phyloP scores from a whole-genome alignment of 2,113 vertebrate genomes.

The Pionites leucogaster region DNA sequence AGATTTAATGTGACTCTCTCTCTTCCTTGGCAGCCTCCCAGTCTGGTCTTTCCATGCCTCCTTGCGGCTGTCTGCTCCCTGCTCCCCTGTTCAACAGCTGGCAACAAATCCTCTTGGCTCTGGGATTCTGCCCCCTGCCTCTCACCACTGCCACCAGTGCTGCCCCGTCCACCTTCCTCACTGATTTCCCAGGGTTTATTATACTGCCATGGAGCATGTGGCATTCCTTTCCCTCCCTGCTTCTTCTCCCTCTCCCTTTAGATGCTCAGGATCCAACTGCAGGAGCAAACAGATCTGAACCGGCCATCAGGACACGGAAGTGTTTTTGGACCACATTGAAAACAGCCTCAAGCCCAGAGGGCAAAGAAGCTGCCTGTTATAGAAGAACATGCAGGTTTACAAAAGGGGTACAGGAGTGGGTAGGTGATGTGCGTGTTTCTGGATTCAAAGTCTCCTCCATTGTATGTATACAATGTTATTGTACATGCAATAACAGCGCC shows the following conservation, averaged over 20 bases:
- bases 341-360: background rate
- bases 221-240: fast-evolving
- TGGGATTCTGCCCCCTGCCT: slow-evolving; percentile 5
- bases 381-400: background rate
- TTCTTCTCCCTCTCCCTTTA: background rate
- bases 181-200: background rate
- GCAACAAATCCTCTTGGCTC: background rate
- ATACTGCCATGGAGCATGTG: background rate
- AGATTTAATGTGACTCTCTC: slow-evolving; percentile 60
- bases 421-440: background rate
- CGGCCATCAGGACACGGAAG: background rate
- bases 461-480: background rate
- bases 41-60: slow-evolving; percentile 52
- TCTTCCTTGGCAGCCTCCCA: slow-evolving; percentile 62
- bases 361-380: background rate
- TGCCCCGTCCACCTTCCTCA: background rate
- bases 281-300: background rate
- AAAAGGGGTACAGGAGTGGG: background rate
- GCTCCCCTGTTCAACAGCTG: background rate
- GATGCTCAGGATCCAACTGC: background rate
- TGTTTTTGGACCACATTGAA: background rate
- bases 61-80: slow-evolving; percentile 32
- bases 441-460: background rate
- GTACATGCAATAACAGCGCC: background rate
- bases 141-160: background rate